Evolutionary conservation across 2,113 vertebrate species (phyloP), one percentile per base, ranked within the genome.

Genomic region (Amia ocellicauda): DNA sequence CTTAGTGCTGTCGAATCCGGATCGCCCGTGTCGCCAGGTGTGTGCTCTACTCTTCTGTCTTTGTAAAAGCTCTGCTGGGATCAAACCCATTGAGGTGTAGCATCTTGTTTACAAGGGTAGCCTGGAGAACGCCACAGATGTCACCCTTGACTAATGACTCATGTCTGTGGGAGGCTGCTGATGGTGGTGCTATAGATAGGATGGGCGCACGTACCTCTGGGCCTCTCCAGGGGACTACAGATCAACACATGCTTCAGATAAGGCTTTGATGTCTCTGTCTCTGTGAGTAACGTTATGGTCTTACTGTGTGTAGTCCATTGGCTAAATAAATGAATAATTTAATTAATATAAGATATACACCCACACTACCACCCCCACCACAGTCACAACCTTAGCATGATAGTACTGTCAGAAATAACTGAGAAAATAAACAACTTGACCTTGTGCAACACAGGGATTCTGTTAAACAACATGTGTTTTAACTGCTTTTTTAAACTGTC

Each of bases 1-100:
- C 7, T 85, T 99, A 55, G 97, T 99, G 57, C 87, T 99, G 29
- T 97, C 96, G 41, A 99, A 99, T 72, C 97, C 97, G 28, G 96
- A 99, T 62, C 90, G 97, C 10, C 97, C 97, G 0, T 99, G 97
- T 78, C 83, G 87, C 10, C 94, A 99, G 93, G 96, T 99, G 68
- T 79, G 70, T 29, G 1, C 31, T 10, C 4, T 2, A 5, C 13
- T n/a, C 19, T 13, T n/a, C 13, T n/a, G 14, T 42, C 20, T 22
- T 40, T 7, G 29, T 14, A 5, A 57, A 58, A 20, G 29, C 7
- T 47, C n/a, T 40, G 20, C 28, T 27, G 50, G 41, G 42, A 36
- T 66, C 20, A 51, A 27, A 13, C 20, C 45, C 22, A 24, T 40
- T 41, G 28, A 24, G 43, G 22, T 59, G 28, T 60, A 47, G 58